Evolutionary conservation across 2,113 vertebrate species (phyloP).

Genomic region (Colossoma macropomum): DNA sequence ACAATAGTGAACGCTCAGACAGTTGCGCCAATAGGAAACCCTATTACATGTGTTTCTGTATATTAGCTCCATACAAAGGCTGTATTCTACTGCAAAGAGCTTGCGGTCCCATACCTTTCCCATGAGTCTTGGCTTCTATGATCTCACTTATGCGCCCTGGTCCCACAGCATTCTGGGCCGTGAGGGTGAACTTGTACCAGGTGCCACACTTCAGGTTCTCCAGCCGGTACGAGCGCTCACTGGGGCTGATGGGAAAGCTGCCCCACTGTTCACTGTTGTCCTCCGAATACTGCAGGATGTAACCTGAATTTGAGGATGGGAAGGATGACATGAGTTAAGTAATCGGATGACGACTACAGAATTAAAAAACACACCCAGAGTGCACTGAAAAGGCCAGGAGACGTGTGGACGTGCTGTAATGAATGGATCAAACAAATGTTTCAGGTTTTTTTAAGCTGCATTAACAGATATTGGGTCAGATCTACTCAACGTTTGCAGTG

Average conservation of each 20-base stretch:
- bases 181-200: conserved; percentile 98
- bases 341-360: neutral
- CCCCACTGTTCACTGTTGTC: conserved; percentile 99
- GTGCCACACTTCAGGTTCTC: conserved; percentile 96
- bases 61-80: too few species aligned
- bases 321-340: neutral
- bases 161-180: conserved; percentile 95
- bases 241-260: conserved; percentile 95
- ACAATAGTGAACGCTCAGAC: too few species aligned
- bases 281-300: conserved; percentile 96
- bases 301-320: conserved; percentile 75
- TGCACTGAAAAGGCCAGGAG: too few species aligned
- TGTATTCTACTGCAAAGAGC: neutral
- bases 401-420: too few species aligned
- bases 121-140: conserved; percentile 96
- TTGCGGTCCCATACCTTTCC: conserved; percentile 83
- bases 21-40: too few species aligned
- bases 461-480: too few species aligned
- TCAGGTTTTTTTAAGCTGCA: too few species aligned
- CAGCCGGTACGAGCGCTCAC: conserved; percentile 91
- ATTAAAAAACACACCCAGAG: neutral
- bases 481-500: too few species aligned
- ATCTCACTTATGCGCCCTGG: conserved; percentile 98
- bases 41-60: too few species aligned
- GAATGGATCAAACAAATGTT: too few species aligned